These are phyloP conservation scores for Dendrolimus pini DNA, from an alignment of 2,888 invertebrate species.

Conservation along the genomic window DNA sequence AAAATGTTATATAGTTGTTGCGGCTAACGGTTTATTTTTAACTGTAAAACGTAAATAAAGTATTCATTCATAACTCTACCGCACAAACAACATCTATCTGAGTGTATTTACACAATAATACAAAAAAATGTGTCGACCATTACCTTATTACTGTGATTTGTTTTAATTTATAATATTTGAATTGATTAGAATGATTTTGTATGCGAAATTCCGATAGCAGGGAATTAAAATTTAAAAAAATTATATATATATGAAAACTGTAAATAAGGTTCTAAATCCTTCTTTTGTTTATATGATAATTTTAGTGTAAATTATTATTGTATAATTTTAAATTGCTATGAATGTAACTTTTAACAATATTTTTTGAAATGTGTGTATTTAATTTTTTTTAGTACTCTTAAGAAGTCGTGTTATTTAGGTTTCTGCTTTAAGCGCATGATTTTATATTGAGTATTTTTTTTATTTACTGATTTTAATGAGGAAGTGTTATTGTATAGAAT, in stretches of 20 bases:
- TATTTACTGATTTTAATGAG: conserved; percentile 46
- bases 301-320: not conserved
- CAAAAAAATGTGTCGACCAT: conserved; percentile 14
- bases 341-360: conserved; percentile 34
- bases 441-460: conserved; percentile 60
- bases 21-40: too few species aligned
- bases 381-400: conserved; percentile 34
- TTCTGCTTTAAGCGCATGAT: conserved; percentile 68
- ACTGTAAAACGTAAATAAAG: too few species aligned
- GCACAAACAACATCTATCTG: too few species aligned
- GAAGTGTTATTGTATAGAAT: conserved; percentile 50
- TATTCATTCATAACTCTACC: too few species aligned
- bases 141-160: conserved; percentile 71
- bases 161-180: conserved; percentile 49
- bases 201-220: conserved; percentile 44
- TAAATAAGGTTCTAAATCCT: conserved; percentile 32
- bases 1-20: too few species aligned
- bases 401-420: conserved; percentile 47
- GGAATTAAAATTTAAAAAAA: conserved; percentile 11
- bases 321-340: conserved; percentile 13
- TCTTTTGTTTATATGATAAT: conserved; percentile 25
- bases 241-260: conserved; percentile 13
- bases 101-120: too few species aligned
- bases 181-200: conserved; percentile 36
- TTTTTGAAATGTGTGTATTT: conserved; percentile 17